A percentile compares a stretch with the other conserved stretches of the same genome.
Evolutionary conservation across 2,113 vertebrate genomes (phyloP).

Genomic region (Ariopsis seemanni): DNA sequence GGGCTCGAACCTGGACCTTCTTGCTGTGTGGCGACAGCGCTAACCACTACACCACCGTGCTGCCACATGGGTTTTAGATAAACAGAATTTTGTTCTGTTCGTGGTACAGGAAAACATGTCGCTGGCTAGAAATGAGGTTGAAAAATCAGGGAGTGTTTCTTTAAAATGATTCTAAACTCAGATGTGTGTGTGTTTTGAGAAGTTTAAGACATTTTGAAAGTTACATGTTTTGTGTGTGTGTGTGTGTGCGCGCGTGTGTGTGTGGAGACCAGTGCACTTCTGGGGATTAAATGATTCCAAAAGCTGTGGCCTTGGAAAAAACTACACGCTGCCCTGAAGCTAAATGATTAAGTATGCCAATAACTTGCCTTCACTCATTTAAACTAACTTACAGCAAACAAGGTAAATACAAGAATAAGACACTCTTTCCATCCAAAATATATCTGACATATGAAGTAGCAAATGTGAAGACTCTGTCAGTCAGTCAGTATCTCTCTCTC

Average conservation of each 20-base stretch:
- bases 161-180: not conserved
- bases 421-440: conserved; percentile 34
- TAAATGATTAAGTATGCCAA: conserved; percentile 79
- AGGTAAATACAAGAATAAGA: conserved; percentile 32
- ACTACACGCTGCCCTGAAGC: conserved; percentile 72
- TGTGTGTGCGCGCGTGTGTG: not conserved
- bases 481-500: conserved; percentile 52
- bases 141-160: not conserved
- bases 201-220: not conserved
- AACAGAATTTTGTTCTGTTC: not conserved
- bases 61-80: not conserved
- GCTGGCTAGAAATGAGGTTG: not conserved
- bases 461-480: conserved; percentile 30
- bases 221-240: not conserved
- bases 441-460: conserved; percentile 19
- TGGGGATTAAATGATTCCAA: conserved; percentile 72
- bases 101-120: not conserved
- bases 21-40: no score
- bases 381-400: conserved; percentile 65
- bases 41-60: no score
- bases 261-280: conserved; percentile 43
- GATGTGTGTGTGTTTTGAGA: not conserved
- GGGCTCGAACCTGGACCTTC: no score
- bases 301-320: conserved; percentile 72
- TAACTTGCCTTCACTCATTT: conserved; percentile 71